Base-by-base conservation (phyloP, 2,797 vertebrate species). In the Lithobates sylvaticus region DNA sequence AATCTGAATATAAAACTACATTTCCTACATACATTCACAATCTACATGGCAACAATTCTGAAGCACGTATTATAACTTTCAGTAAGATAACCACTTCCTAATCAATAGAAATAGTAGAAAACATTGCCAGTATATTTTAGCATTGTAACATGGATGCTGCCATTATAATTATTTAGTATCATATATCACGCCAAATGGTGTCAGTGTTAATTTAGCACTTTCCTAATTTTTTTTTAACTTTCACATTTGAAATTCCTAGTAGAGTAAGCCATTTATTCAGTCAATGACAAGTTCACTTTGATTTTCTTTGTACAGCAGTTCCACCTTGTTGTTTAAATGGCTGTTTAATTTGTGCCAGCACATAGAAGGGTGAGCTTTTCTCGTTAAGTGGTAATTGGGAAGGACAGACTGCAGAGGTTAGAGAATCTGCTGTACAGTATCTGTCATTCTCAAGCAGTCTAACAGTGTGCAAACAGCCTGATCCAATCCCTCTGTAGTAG, bases 331-430 rank as follows among this genome's bases (percentile, higher is more conserved):
- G 68, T 80, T 76, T 80, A 80, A 80, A 26, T 27, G n/a, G 44
- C 13, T 50, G 29, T 81, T 32, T 71, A 70, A 71, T 58, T 42
- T 23, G 65, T 65, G n/a, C 23, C 58, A 21, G 32, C 50, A 74
- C 23, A 18, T 27, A 64, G 21, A 39, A 58, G 72, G 27, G 32
- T 18, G 29, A 50, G 64, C n/a, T 67, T 16, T 27, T 50, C 39
- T 76, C 54, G n/a, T 69, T 76, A 86, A 64, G 47, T 36, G 47
- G 44, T 86, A 81, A 76, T 86, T 81, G 65, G 32, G 47, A 76
- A 70, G 44, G 44, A 76, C 72, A 86, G 64, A 64, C 54, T n/a
- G 16, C 50, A 68, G 61, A 75, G 73, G 58, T 27, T 29, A 83
- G 58, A 75, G 16, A n/a, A 65, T 27, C 73, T 70, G 42, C 64